A percentile compares a stretch with the other conserved stretches of the same genome.
Evolutionary conservation across 2,888 invertebrate genomes (phyloP).

Genomic region (Drosophila melanosoma): DNA sequence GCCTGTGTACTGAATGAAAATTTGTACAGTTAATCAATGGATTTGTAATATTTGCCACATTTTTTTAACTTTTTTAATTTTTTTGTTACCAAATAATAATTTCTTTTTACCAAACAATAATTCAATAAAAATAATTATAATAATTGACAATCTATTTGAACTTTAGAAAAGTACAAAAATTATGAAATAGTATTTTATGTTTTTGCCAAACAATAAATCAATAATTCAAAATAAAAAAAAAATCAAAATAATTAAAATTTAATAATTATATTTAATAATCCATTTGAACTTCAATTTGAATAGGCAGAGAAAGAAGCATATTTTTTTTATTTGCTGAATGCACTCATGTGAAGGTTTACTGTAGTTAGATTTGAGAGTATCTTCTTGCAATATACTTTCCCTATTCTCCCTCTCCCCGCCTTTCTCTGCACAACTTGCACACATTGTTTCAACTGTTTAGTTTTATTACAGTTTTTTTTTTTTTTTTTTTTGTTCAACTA

Average conservation of each 20-base stretch:
- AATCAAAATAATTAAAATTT: not conserved
- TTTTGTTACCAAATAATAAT: too few species aligned
- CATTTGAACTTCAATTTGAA: not conserved
- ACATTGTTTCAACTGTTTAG: not conserved
- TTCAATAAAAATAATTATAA: too few species aligned
- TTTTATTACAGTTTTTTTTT: not conserved
- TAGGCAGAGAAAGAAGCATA: not conserved
- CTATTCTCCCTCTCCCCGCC: too few species aligned
- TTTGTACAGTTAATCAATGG: not conserved
- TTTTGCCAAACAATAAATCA: not conserved
- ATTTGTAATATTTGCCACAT: not conserved
- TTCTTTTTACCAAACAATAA: too few species aligned
- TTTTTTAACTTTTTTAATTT: not conserved
- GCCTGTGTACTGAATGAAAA: not conserved
- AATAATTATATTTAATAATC: not conserved
- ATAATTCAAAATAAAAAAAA: too few species aligned
- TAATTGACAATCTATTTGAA: too few species aligned
- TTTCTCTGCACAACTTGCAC: not conserved
- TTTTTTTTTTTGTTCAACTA: slow-evolving; percentile 7
- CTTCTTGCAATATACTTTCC: not conserved
- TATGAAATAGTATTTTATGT: not conserved
- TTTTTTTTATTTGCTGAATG: not conserved
- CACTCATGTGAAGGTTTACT: not conserved
- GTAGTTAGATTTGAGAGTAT: not conserved
- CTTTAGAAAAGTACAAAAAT: not conserved